These are phyloP conservation scores for Thalassoma bifasciatum DNA, from an alignment of 2,113 vertebrate species.

Conservation along the genomic window DNA sequence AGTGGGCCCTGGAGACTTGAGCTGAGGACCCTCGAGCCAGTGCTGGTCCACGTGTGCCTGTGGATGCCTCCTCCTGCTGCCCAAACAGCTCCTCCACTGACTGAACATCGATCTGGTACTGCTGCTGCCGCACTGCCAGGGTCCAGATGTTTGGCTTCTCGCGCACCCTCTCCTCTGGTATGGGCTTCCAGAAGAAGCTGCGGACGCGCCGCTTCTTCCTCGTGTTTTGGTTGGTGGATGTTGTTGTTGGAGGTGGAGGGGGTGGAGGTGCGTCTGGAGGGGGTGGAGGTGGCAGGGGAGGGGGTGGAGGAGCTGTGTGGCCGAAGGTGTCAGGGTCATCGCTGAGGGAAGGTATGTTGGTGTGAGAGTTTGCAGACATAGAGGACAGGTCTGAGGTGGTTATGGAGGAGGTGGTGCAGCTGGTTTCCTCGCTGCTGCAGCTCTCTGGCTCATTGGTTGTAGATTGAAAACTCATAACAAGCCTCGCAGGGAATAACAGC, in stretches of 20 bases:
- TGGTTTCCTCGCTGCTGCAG: conserved; percentile 80
- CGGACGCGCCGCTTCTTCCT: conserved; percentile 91
- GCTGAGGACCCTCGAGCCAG: conserved; percentile 12
- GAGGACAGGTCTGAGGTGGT: conserved; percentile 68
- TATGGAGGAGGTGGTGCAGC: conserved; percentile 80
- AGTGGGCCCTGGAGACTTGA: conserved; percentile 77
- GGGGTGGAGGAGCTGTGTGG: conserved; percentile 49
- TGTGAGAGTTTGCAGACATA: conserved; percentile 50
- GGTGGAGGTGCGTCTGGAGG: conserved; percentile 80
- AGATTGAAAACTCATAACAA: conserved; percentile 93
- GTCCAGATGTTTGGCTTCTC: conserved; percentile 98
- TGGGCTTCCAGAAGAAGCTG: conserved; percentile 98
- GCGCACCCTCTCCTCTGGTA: conserved; percentile 95
- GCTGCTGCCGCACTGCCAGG: conserved; percentile 88
- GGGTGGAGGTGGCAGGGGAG: conserved; percentile 61
- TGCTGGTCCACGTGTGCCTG: conserved; percentile 31
- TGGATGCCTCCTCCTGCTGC: conserved; percentile 88
- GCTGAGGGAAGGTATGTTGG: conserved; percentile 32
- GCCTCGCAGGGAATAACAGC: conserved; percentile 81
- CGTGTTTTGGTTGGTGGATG: conserved; percentile 76
- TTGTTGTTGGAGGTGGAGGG: conserved; percentile 62
- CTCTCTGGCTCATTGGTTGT: conserved; percentile 88
- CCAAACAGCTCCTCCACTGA: conserved; percentile 97
- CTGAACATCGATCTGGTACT: conserved; percentile 93
- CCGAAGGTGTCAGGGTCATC: conserved; percentile 57